Evolutionary conservation across 2,888 invertebrate species (phyloP), one percentile per base, ranked within the genome.

Genomic region (Drosophila niveifrons): DNA sequence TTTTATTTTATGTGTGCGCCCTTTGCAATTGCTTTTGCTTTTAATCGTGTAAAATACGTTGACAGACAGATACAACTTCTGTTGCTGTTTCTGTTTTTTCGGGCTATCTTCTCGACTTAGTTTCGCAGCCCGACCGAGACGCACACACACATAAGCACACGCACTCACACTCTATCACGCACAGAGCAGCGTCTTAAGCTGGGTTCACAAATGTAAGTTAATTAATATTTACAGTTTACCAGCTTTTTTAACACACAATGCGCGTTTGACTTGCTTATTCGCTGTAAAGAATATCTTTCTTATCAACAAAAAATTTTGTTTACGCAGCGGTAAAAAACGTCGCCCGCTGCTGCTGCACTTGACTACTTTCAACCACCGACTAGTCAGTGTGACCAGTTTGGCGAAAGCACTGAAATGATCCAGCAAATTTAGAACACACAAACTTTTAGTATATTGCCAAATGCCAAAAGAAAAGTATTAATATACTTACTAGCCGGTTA

Each of bases 261-360:
- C 23, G 58, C 46, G 52, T 47, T 50, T 50, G 39, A 46, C 47
- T 66, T 63, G 41, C 62, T 31, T 47, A 15, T 3, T 23, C 15
- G 48, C 36, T 46, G 18, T 9, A 53, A 52, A 11, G 34, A 48
- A 67, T 78, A 50, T 28, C 53, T 62, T 84, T 28, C 53, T 62
- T 84, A 82, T 82, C 82, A 84, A 76, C 64, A 65, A 55, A 57
- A 58, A 52, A 56, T 71, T 67, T 82, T 82, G 82, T 82, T 82
- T 85, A 82, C 82, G 73, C 69, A 77, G 77, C 77, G 65, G 68
- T 46, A 59, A 58, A 62, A 68, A 55, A 53, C 57, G 57, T 57
- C 69, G 56, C 47, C 72, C 64, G 58, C 69, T 64, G 64, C 72
- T 71, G 46, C 72, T 63, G 46, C 75, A 72, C 77, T 68, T 72